A percentile compares a stretch with the other conserved stretches of the same genome.
These are phyloP conservation scores for Aleiodes alternator DNA, from an alignment of 2,888 invertebrate species.

Conservation along the genomic window DNA sequence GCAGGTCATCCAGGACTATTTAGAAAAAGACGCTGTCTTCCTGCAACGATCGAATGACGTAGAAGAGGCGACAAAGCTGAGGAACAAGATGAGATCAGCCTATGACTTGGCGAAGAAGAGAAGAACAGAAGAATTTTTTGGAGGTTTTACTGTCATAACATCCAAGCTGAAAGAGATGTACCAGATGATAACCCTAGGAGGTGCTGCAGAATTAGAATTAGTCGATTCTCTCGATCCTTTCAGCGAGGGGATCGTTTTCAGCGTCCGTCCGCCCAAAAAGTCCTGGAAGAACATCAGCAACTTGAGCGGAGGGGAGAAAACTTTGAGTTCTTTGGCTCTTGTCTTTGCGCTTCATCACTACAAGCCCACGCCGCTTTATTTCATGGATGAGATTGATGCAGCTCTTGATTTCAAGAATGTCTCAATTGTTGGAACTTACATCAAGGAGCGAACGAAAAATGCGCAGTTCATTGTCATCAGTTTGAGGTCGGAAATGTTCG, in stretches of 20 bases:
- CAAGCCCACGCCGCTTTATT: conserved; percentile 98
- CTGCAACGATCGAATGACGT: conserved; percentile 86
- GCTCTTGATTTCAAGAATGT: conserved; percentile 99
- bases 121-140: conserved; percentile 70
- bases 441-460: conserved; percentile 96
- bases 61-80: conserved; percentile 85
- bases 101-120: conserved; percentile 79
- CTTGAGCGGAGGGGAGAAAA: conserved; percentile 98
- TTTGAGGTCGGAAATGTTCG: conserved; percentile 97
- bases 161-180: conserved; percentile 97
- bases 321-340: conserved; percentile 94
- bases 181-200: conserved; percentile 97
- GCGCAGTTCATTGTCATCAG: conserved; percentile 99
- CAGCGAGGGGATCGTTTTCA: conserved; percentile 95
- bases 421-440: conserved; percentile 97
- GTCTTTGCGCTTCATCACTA: conserved; percentile 99
- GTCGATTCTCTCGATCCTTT: conserved; percentile 98
- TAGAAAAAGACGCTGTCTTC: conserved; percentile 84
- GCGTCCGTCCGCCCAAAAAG: conserved; percentile 98
- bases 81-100: conserved; percentile 85
- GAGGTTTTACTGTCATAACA: conserved; percentile 92
- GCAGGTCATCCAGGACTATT: conserved; percentile 78
- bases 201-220: conserved; percentile 96
- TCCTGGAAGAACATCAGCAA: conserved; percentile 99
- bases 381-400: conserved; percentile 99